Base-by-base conservation (phyloP, 2,888 invertebrate genomes). In the Erpobdella octoculata region DNA sequence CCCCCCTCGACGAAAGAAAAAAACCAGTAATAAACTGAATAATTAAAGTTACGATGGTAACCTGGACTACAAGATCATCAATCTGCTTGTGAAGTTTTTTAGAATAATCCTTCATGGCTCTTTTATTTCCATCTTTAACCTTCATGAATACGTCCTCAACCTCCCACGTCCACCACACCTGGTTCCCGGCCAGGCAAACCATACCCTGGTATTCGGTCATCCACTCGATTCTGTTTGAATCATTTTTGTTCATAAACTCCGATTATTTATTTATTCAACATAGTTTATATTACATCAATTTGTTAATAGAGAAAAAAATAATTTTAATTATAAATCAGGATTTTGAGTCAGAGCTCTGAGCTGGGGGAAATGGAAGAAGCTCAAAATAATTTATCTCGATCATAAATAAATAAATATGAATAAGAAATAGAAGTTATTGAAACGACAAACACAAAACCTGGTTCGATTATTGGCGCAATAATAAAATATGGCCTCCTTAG, bases 111-210 rank as follows among this genome's bases (percentile, higher is more conserved):
- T 93, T 93, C 91, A 94, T 92, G 0, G 92, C 91, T 15, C 89
- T 85, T 81, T 92, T 91, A 76, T 69, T 69, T 31, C 69, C 69
- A 28, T 36, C 18, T 76, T 81, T 83, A 69, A 84, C 80, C 76
- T 83, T 89, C 4, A 81, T 83, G 81, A 94, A 93, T 0, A 92
- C 91, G 80, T 93, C 90, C 80, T 94, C 94, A 0, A 93, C 92
- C 82, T 94, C 93, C 8, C 91, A 91, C 0, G 93, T 94, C 93
- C 93, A 94, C 93, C 93, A 94, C 1, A 94, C 89, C 78, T 91
- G 90, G 85, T 92, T 92, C 0, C 91, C 90, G 0, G 89, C 91
- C 25, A 92, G 84, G 75, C 90, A 88, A 61, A 91, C 88, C 91
- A 91, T 91, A 68, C 93, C 93, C 81, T 90, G 90, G 83, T 91